A percentile compares a stretch with the other conserved stretches of the same genome.
These are phyloP conservation scores for Priocnemis perturbator DNA, from an alignment of 2,888 invertebrate genomes.

Conservation along the genomic window DNA sequence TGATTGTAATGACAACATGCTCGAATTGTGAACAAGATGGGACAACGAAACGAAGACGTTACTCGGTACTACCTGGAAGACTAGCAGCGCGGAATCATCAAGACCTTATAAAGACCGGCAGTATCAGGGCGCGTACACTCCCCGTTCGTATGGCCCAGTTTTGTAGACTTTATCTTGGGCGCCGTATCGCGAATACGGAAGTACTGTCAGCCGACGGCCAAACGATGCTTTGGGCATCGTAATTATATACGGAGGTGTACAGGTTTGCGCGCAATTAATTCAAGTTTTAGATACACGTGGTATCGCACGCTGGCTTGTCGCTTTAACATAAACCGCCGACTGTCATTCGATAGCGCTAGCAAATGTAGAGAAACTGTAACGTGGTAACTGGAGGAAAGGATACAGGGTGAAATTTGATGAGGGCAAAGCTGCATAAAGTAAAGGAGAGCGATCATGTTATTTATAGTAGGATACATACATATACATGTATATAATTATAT, in stretches of 20 bases:
- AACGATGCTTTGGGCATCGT: conserved; percentile 48
- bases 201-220: conserved; percentile 51
- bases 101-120: conserved; percentile 58
- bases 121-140: conserved; percentile 45
- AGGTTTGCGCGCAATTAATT: conserved; percentile 50
- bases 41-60: neutral
- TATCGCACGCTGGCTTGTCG: conserved; percentile 34
- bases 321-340: too few species aligned
- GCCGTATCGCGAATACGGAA: conserved; percentile 63
- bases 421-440: too few species aligned
- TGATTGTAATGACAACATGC: conserved; percentile 10
- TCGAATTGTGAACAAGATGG: neutral
- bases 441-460: too few species aligned
- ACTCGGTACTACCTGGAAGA: neutral
- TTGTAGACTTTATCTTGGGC: conserved; percentile 54
- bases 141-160: conserved; percentile 59
- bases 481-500: neutral
- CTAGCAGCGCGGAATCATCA: conserved; percentile 1
- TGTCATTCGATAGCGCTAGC: neutral
- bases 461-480: too few species aligned
- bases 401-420: too few species aligned
- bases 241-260: conserved; percentile 54
- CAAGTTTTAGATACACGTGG: conserved; percentile 18
- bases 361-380: too few species aligned
- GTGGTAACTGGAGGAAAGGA: neutral